These are phyloP conservation scores for Trogon melanurus DNA, from an alignment of 2,113 vertebrate genomes.

Conservation along the genomic window DNA sequence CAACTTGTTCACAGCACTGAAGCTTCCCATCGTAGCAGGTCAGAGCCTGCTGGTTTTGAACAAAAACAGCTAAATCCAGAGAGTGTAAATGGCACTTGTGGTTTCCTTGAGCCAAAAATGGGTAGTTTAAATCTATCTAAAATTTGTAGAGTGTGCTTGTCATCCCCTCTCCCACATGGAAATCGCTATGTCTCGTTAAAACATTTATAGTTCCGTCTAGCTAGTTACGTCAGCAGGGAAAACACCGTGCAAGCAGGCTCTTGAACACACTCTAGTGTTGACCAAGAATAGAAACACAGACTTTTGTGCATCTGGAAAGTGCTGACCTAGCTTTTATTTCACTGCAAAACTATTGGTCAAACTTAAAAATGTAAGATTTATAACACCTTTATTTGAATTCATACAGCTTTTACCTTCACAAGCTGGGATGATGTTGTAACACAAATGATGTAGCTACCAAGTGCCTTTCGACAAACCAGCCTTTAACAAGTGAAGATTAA, in stretches of 20 bases:
- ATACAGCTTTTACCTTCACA: slow-evolving; percentile 4
- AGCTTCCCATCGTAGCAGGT: neutral
- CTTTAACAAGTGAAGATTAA: slow-evolving; percentile 52
- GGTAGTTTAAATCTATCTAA: neutral
- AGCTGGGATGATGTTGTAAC: slow-evolving; percentile 31
- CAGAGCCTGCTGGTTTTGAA: neutral
- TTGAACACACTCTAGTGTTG: fast-evolving
- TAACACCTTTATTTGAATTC: neutral
- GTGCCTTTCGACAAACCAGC: neutral
- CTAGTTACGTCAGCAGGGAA: neutral
- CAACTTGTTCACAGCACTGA: neutral
- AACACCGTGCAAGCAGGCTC: neutral
- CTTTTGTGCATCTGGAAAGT: neutral
- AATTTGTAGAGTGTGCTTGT: neutral
- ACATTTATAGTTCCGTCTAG: neutral
- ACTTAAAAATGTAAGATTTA: neutral
- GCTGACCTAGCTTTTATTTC: neutral
- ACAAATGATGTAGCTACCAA: slow-evolving; percentile 3
- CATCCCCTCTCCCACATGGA: neutral
- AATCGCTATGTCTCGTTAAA: neutral
- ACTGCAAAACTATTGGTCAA: neutral
- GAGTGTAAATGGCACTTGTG: neutral
- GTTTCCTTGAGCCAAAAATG: neutral
- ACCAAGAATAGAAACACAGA: neutral
- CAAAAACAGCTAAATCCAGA: neutral